Evolutionary conservation across 2,888 invertebrate species (phyloP).

Genomic region (Calameuta idolon): DNA sequence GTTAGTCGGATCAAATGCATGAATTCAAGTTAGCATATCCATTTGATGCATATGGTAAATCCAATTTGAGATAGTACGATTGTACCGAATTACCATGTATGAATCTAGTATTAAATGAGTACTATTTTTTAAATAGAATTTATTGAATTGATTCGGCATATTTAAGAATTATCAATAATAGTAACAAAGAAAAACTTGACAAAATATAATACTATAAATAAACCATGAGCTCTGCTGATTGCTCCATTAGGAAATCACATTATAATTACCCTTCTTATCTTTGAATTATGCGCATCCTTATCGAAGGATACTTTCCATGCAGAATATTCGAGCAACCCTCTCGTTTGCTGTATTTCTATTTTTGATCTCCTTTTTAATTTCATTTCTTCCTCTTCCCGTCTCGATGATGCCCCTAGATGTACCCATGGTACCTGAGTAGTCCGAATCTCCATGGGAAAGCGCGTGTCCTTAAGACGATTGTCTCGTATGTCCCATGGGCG

Average conservation of each 20-base stretch:
- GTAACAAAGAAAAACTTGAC: too few species aligned
- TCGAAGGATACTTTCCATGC: slow-evolving; percentile 3
- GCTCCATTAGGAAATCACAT: slow-evolving; percentile 24
- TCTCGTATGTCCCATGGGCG: slow-evolving; percentile 39
- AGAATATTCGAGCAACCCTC: not conserved
- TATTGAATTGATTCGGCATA: too few species aligned
- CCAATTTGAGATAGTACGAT: too few species aligned
- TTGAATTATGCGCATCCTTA: slow-evolving; percentile 42
- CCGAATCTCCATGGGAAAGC: slow-evolving; percentile 28
- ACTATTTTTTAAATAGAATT: too few species aligned
- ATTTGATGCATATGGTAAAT: too few species aligned
- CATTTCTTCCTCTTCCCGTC: slow-evolving; percentile 10
- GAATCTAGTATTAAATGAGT: too few species aligned
- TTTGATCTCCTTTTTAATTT: not conserved
- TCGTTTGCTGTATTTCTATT: not conserved
- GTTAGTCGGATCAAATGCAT: too few species aligned
- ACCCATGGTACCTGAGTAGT: slow-evolving; percentile 1
- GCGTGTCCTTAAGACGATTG: slow-evolving; percentile 48
- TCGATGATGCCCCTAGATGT: not conserved
- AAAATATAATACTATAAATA: too few species aligned
- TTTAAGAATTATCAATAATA: too few species aligned
- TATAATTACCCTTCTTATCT: slow-evolving; percentile 45
- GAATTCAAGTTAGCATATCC: too few species aligned
- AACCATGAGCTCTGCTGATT: too few species aligned
- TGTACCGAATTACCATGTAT: too few species aligned